Evolutionary conservation across 2,888 invertebrate genomes (phyloP), one percentile per base, ranked within the genome.

Genomic region (Coleophora flavipennella): DNA sequence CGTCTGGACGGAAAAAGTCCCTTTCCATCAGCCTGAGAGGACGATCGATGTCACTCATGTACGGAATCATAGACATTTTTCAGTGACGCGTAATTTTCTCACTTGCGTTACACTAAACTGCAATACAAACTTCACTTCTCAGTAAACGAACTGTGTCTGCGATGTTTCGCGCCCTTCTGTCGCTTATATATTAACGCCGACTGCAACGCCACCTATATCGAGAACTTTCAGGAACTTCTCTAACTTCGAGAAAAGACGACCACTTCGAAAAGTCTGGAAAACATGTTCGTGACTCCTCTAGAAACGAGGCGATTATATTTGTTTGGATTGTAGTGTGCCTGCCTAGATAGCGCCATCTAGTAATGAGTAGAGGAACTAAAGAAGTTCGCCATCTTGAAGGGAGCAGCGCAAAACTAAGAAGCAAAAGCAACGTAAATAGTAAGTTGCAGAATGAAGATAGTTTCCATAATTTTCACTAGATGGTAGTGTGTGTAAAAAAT

Each of bases 11-110:
- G 44, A 55, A 51, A 13, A 79, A 70, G 10, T 80, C 71, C 8
- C 72, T 62, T 42, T 85, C 81, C 58, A 80, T 50, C 36, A 71
- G 46, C 2, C 71, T 59, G n/a, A 75, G 66, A 1, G 81, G 80
- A 13, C 62, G 59, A 13, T 73, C 67, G 13, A 66, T 49, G 33
- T 81, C 70, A 49, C 60, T 66, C 31, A 76, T 55, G 39, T 60
- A 59, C 13, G 79, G 75, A 41, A 67, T 42, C 31, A 78, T 34
- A 14, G 84, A 65, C 84, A 84, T 83, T 58, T 62, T 67, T 35
- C 20, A 20, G 6, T 6, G 3, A 20, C 20, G 20, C 20, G 20
- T 20, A 4, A 20, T 20, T 20, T 20, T 20, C n/a, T 20, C 20
- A 20, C 3, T 20, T 20, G 20, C 20, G 20, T n/a, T n/a, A n/a